A percentile compares a stretch with the other conserved stretches of the same genome.
phyloP scores from a whole-genome alignment of 35 echinoderm and acorn worm genomes.

The Diadema setosum region DNA sequence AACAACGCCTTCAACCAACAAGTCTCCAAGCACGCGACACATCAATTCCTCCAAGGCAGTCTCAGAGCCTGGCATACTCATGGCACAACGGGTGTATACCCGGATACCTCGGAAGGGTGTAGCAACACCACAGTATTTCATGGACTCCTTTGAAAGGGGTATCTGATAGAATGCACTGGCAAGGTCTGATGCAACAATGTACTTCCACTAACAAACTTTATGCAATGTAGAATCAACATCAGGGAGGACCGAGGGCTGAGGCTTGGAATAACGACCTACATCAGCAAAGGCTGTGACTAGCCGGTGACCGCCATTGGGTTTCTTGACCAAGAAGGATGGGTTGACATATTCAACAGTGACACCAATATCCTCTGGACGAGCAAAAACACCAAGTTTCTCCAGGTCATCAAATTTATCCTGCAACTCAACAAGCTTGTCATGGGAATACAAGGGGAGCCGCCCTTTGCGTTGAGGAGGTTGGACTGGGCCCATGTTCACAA shows the following conservation, averaged over 20 bases:
- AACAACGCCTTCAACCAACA: conserved; percentile 24
- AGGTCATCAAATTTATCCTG: conserved; percentile 55
- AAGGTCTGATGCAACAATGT: conserved; percentile 51
- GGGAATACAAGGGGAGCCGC: conserved; percentile 3
- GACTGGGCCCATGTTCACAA: conserved; percentile 56
- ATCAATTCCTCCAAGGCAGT: conserved; percentile 62
- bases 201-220: conserved; percentile 32
- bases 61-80: conserved; percentile 66
- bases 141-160: conserved; percentile 10
- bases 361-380: conserved; percentile 47
- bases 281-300: conserved; percentile 69
- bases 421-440: conserved; percentile 22
- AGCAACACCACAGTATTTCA: conserved; percentile 61
- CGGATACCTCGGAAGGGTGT: conserved; percentile 56
- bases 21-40: conserved; percentile 66
- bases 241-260: conserved; percentile 57
- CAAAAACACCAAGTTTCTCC: conserved; percentile 34
- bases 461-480: conserved; percentile 44
- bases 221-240: conserved; percentile 57
- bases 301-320: conserved; percentile 21
- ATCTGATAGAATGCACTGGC: conserved; percentile 68
- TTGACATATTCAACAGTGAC: conserved; percentile 61
- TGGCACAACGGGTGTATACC: conserved; percentile 56
- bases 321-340: conserved; percentile 47
- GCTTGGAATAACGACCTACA: conserved; percentile 51